phyloP scores from a whole-genome alignment of 2,888 invertebrate genomes.

The Conistra vaccinii region DNA sequence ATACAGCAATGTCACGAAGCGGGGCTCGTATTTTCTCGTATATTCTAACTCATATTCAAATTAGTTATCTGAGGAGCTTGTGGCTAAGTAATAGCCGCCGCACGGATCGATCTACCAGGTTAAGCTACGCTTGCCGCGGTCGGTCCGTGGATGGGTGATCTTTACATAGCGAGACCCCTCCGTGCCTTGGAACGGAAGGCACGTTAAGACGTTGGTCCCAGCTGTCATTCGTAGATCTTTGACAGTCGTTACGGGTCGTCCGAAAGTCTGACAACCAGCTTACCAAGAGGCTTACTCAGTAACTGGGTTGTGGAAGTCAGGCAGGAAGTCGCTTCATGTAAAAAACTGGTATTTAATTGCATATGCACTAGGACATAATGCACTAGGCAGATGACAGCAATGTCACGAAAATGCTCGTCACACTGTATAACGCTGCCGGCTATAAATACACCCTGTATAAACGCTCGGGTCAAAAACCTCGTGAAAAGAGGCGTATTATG shows the following conservation, averaged over 20 bases:
- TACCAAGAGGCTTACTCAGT: neutral
- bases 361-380: too few relatives aligned
- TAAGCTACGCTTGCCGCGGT: too few relatives aligned
- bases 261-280: neutral
- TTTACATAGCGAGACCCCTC: neutral
- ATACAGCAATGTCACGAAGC: conserved; percentile 61
- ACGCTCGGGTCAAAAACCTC: conserved; percentile 37
- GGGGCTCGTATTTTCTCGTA: too few relatives aligned
- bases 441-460: conserved; percentile 19
- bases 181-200: too few relatives aligned
- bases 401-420: conserved; percentile 51
- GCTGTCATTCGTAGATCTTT: neutral
- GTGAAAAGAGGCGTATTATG: conserved; percentile 8
- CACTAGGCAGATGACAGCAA: conserved; percentile 25
- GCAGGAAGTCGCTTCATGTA: neutral
- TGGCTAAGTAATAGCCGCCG: neutral
- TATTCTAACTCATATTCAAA: too few relatives aligned
- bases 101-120: neutral
- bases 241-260: neutral
- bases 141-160: neutral
- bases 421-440: neutral
- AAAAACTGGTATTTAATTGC: too few relatives aligned
- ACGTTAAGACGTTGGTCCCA: too few relatives aligned
- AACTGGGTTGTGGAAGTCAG: neutral
- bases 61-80: too few relatives aligned